Evolutionary conservation across 2,888 invertebrate species (phyloP).

Genomic region (Phalera bucephala): DNA sequence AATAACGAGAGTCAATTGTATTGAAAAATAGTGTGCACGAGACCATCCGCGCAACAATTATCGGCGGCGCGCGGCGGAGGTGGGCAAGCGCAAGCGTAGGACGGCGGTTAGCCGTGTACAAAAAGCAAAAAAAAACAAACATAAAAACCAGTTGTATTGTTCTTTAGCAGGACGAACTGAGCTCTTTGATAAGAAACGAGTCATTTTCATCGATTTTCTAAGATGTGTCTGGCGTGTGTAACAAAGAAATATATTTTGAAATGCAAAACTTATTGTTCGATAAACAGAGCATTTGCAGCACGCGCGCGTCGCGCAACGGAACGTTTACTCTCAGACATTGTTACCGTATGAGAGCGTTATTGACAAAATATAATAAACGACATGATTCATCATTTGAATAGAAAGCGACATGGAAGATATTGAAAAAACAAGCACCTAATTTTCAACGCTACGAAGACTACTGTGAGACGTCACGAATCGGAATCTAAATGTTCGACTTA

Average conservation of each 20-base stretch:
- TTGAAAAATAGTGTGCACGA: slow-evolving; percentile 39
- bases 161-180: slow-evolving; percentile 65
- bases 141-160: slow-evolving; percentile 77
- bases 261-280: slow-evolving; percentile 40
- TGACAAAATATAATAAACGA: slow-evolving; percentile 33
- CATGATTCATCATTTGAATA: slow-evolving; percentile 50
- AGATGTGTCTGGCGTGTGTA: slow-evolving; percentile 47
- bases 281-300: slow-evolving; percentile 33
- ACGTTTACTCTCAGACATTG: slow-evolving; percentile 18
- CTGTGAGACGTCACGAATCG: slow-evolving; percentile 59
- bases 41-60: slow-evolving; percentile 55
- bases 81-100: slow-evolving; percentile 33
- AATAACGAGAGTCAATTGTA: no score
- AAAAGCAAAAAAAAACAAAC: slow-evolving; percentile 73
- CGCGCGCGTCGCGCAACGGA: slow-evolving; percentile 16
- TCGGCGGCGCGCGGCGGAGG: slow-evolving; percentile 34
- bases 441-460: slow-evolving; percentile 48
- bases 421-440: slow-evolving; percentile 45
- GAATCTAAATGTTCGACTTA: slow-evolving; percentile 62
- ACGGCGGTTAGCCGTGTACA: slow-evolving; percentile 37
- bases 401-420: slow-evolving; percentile 56
- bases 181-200: slow-evolving; percentile 60
- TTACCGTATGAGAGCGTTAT: slow-evolving; percentile 11
- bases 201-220: slow-evolving; percentile 59
- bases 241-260: slow-evolving; percentile 41